Evolutionary conservation across 2,797 vertebrate species (phyloP), one percentile per base, ranked within the genome.

Genomic region (Manis crassicaudata): DNA sequence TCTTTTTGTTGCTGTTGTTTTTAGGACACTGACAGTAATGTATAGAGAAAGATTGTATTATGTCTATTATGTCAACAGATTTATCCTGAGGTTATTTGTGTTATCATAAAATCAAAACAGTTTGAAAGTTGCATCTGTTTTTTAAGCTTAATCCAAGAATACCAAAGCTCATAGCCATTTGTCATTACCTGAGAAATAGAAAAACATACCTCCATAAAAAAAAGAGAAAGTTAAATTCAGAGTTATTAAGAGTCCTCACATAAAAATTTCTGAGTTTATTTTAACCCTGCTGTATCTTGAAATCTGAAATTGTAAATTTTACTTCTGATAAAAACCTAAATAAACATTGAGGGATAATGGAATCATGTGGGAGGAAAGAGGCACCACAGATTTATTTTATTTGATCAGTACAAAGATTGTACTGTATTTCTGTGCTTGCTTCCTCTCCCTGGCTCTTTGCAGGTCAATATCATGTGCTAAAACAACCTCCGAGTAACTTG

Each of bases 71-170:
- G 37, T 67, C 1, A 16, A 68, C 27, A 91, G 32, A 81, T 85
- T 92, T 56, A 80, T 75, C 46, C 17, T 87, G 70, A 80, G 17
- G 4, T 72, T 87, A 85, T 77, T 75, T 84, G 8, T 62, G 16
- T 92, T 43, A 14, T 90, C 76, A 54, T 72, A 76, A 93, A 76
- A 77, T 81, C 25, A 88, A 82, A 83, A 77, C 32, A 68, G 14
- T 76, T 85, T 86, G 73, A 86, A 92, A 80, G 21, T 14, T 46
- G 32, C 21, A 90, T 79, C 10, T 37, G 11, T 43, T 70, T 75
- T 80, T 83, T 75, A 73, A 90, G 21, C 70, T n/a, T 92, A 27
- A 25, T 83, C 35, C 7, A 52, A 79, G 35, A 88, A 94, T 63
- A 58, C 35, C 35, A 52, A 72, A 73, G 25, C 72, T 77, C 43